These are phyloP conservation scores for Willisornis vidua DNA, from an alignment of 2,113 vertebrate species.

Conservation along the genomic window DNA sequence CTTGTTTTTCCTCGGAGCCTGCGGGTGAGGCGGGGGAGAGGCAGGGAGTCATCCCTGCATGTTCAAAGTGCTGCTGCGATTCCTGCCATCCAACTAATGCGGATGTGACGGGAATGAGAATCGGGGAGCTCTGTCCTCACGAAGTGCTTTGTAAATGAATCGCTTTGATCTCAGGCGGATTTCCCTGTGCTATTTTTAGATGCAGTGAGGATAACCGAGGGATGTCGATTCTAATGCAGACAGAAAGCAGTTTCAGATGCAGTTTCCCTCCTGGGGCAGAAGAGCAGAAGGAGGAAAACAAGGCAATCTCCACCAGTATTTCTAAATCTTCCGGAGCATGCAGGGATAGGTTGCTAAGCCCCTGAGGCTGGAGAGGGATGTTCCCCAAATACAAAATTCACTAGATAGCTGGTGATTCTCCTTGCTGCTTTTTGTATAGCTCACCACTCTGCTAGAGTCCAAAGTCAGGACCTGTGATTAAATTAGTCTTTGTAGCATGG, in stretches of 20 bases:
- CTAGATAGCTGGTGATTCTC: neutral
- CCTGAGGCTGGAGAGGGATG: neutral
- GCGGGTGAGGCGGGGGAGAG: neutral
- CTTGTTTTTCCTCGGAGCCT: neutral
- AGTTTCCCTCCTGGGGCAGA: conserved; percentile 22
- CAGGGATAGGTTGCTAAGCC: neutral
- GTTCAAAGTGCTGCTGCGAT: neutral
- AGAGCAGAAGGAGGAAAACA: conserved; percentile 3
- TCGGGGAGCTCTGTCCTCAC: neutral
- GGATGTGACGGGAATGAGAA: conserved; percentile 29
- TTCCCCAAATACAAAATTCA: neutral
- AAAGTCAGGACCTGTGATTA: neutral
- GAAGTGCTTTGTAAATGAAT: conserved; percentile 4
- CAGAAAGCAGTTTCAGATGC: conserved; percentile 26
- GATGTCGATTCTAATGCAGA: conserved; percentile 38
- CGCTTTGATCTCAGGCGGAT: conserved; percentile 56
- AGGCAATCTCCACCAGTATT: neutral
- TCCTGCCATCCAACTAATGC: neutral
- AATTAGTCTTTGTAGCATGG: neutral
- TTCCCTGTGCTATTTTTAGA: conserved; percentile 58
- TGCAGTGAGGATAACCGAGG: neutral
- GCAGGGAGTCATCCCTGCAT: neutral
- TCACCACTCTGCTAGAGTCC: neutral
- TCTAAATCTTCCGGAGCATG: neutral
- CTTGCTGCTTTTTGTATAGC: neutral